These are phyloP conservation scores for Dendrocincla tyrannina DNA, from an alignment of 2,797 vertebrate genomes.

Conservation along the genomic window DNA sequence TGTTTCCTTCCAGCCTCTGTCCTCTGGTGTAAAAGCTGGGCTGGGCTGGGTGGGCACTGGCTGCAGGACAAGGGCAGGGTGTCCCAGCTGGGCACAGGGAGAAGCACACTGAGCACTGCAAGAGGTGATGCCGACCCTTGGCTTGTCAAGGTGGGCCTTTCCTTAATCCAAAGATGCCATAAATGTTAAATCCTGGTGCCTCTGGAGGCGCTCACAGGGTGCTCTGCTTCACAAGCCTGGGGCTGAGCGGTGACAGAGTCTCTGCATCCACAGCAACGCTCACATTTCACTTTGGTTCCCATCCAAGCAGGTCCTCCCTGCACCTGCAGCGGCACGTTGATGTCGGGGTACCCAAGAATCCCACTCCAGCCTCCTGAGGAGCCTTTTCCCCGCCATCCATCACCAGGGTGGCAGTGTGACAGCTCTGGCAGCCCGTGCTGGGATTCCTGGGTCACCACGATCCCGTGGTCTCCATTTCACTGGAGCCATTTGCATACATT, in stretches of 20 bases:
- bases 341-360: rapidly evolving
- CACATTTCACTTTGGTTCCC: neutral
- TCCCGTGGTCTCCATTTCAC: neutral
- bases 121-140: neutral
- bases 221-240: neutral
- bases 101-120: neutral
- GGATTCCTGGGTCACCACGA: neutral
- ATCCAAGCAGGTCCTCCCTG: neutral
- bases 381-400: neutral
- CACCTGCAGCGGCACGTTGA: neutral
- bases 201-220: neutral
- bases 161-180: neutral
- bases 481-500: neutral
- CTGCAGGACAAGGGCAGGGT: neutral
- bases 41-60: too few species aligned
- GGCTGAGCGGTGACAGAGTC: neutral
- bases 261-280: neutral
- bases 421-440: neutral
- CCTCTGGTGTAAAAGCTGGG: neutral
- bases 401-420: neutral
- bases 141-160: neutral
- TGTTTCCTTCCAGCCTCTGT: neutral
- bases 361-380: neutral
- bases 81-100: neutral
- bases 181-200: neutral